phyloP scores from a whole-genome alignment of 2,797 vertebrate genomes.

The Paedocypris micromegethes region DNA sequence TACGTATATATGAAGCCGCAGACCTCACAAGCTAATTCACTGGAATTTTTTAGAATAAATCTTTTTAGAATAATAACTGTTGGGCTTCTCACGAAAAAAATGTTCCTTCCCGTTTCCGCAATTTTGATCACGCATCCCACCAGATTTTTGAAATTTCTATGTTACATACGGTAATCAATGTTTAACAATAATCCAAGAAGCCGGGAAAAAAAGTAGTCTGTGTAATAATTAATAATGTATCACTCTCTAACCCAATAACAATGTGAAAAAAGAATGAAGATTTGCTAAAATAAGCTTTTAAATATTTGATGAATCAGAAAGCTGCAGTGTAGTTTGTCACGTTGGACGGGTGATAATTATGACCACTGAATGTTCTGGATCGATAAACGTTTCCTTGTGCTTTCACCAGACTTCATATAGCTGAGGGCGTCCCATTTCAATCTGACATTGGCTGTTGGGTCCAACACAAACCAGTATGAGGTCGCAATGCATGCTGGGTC shows the following conservation, averaged over 20 bases:
- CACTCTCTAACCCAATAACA: neutral
- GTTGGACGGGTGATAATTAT: neutral
- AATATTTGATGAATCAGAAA: neutral
- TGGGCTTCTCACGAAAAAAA: too few relatives aligned
- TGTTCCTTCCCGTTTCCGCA: too few relatives aligned
- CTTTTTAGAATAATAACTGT: too few relatives aligned
- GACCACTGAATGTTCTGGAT: neutral
- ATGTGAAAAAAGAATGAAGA: neutral
- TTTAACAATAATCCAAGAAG: too few relatives aligned
- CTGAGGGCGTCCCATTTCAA: neutral
- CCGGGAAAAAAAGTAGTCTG: too few relatives aligned
- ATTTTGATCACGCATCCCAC: too few relatives aligned
- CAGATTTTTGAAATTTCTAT: too few relatives aligned
- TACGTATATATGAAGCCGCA: too few relatives aligned
- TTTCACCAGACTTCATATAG: neutral
- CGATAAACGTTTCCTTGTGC: neutral
- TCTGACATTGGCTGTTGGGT: constrained; percentile 18
- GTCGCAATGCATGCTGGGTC: constrained; percentile 46
- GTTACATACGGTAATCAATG: too few relatives aligned
- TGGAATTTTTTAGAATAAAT: too few relatives aligned
- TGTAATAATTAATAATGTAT: neutral
- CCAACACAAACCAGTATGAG: constrained; percentile 38
- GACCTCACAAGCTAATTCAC: too few relatives aligned
- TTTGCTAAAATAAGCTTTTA: neutral
- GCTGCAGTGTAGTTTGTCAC: neutral